Evolutionary conservation across 2,113 vertebrate genomes (phyloP).

Genomic region (Tapirus terrestris): DNA sequence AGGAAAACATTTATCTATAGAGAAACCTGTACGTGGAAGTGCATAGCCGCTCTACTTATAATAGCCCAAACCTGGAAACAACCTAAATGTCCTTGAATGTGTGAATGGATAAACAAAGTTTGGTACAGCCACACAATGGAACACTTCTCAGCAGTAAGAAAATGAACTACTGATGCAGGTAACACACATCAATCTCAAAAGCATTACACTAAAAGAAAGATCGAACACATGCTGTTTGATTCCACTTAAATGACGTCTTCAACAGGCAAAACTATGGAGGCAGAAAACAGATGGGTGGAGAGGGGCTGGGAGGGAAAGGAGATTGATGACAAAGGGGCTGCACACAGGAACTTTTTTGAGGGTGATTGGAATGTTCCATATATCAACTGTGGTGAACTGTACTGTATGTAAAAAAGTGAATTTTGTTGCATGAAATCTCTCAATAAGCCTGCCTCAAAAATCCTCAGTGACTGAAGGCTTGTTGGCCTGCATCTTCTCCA

Average conservation of each 20-base stretch:
- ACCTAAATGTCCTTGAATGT: neutral
- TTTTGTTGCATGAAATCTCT: neutral
- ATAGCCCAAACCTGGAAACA: neutral
- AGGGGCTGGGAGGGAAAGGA: neutral
- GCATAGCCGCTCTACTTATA: neutral
- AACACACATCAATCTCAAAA: neutral
- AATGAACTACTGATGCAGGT: rapidly evolving
- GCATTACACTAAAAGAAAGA: neutral
- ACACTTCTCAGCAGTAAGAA: neutral
- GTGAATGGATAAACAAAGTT: neutral
- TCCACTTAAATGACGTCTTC: neutral
- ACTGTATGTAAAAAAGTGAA: neutral
- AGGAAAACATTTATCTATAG: neutral
- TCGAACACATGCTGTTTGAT: no score
- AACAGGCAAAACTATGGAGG: neutral
- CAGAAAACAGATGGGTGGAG: neutral
- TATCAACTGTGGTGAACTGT: neutral
- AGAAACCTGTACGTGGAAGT: neutral
- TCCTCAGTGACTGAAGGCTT: neutral
- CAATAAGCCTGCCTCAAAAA: neutral
- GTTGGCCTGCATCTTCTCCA: neutral
- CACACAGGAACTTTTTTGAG: neutral
- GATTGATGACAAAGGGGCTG: neutral
- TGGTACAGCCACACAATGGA: neutral
- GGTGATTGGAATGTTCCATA: neutral